Conservation (phyloP, 2,888 invertebrate genomes). For the Unio pictorum region DNA sequence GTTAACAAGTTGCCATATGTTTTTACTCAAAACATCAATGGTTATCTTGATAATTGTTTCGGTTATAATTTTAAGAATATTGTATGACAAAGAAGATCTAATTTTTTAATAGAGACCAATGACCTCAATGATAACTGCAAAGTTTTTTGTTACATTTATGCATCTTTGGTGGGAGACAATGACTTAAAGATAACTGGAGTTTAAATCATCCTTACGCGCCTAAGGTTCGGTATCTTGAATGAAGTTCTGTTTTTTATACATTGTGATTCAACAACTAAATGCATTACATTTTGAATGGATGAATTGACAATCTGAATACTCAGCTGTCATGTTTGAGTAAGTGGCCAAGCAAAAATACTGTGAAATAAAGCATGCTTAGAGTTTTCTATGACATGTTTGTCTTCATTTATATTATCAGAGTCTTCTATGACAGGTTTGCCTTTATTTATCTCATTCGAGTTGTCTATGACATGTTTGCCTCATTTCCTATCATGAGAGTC, state of each 20-base stretch:
- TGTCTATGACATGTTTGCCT: not conserved
- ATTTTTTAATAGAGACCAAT: too few relatives aligned
- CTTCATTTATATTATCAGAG: too few relatives aligned
- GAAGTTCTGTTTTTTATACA: constrained; percentile 20
- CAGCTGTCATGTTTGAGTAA: constrained; percentile 14
- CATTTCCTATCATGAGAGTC: constrained; percentile 14
- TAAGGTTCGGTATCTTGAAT: constrained; percentile 13
- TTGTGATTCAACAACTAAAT: constrained; percentile 14
- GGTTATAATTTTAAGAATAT: too few relatives aligned
- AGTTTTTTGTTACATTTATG: constrained; percentile 2
- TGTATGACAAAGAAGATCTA: too few relatives aligned
- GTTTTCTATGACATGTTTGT: too few relatives aligned
- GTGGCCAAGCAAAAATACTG: constrained; percentile 9
- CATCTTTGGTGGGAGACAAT: constrained; percentile 6
- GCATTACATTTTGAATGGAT: constrained; percentile 18
- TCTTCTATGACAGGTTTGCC: too few relatives aligned
- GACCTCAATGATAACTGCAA: too few relatives aligned
- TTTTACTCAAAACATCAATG: too few relatives aligned
- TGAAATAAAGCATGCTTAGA: constrained; percentile 15
- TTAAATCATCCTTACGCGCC: constrained; percentile 15
- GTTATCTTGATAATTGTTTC: too few relatives aligned
- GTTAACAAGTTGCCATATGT: too few relatives aligned
- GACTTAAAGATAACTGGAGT: constrained; percentile 18
- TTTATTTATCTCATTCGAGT: too few relatives aligned
- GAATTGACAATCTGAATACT: constrained; percentile 20